Conservation (phyloP, 2,113 vertebrate genomes). For the Bujurquina vittata region DNA sequence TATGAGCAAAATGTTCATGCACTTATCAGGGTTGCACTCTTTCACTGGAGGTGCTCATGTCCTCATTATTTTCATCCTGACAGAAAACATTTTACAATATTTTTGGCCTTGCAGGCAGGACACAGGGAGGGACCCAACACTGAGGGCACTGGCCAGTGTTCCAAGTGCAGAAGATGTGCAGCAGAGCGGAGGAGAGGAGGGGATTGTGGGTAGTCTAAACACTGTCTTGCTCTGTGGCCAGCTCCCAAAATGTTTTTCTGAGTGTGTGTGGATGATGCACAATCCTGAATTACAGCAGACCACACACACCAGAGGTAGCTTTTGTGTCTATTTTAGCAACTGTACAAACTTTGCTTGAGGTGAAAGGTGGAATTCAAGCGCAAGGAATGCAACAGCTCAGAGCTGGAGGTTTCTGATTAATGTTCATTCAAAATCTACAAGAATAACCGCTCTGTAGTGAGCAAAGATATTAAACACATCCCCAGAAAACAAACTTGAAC, state of each 20-base stretch:
- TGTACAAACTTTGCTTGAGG: slow-evolving; percentile 21
- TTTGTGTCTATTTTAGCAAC: slow-evolving; percentile 52
- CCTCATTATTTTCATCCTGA: slow-evolving; percentile 49
- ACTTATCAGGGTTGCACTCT: slow-evolving; percentile 12
- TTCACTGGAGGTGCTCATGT: slow-evolving; percentile 24
- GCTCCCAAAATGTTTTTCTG: slow-evolving; percentile 62
- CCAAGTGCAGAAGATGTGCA: slow-evolving; percentile 30
- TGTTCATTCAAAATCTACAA: not conserved
- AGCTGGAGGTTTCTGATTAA: not conserved
- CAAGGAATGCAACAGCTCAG: slow-evolving; percentile 6
- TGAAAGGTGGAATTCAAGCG: slow-evolving; percentile 46
- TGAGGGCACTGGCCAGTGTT: slow-evolving; percentile 46
- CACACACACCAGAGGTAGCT: slow-evolving; percentile 62
- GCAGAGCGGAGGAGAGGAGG: slow-evolving; percentile 28
- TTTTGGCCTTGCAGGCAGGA: slow-evolving; percentile 17
- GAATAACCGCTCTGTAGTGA: not conserved
- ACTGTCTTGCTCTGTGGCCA: slow-evolving; percentile 69
- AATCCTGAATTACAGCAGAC: slow-evolving; percentile 59
- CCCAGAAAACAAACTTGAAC: not conserved
- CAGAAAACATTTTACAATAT: slow-evolving; percentile 59
- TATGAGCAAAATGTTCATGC: slow-evolving; percentile 29
- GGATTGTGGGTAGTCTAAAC: slow-evolving; percentile 73
- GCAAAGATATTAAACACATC: not conserved
- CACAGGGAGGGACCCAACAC: slow-evolving; percentile 43
- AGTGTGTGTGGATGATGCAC: slow-evolving; percentile 35